Conservation (phyloP, 1,140 invertebrate species). For the Formica exsecta region DNA sequence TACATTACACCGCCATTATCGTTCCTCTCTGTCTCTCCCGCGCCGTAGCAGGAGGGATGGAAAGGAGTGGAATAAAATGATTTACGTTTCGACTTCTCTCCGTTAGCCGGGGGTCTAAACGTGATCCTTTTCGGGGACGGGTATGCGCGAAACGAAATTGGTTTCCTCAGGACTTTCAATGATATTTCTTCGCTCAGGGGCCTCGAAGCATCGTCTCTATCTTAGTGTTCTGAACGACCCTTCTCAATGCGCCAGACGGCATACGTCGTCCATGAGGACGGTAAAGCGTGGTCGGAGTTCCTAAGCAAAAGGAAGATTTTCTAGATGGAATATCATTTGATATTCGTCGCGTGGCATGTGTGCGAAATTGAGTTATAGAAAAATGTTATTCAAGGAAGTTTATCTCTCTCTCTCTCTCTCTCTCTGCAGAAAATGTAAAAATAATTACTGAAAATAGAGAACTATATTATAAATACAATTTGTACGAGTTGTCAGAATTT, state of each 20-base stretch:
- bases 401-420: not conserved
- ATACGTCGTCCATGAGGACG: constrained; percentile 54
- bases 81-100: constrained; percentile 62
- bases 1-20: constrained; percentile 62
- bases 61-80: constrained; percentile 31
- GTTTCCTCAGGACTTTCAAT: constrained; percentile 11
- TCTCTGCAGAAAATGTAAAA: not conserved
- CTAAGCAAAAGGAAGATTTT: constrained; percentile 25
- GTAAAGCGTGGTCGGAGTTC: constrained; percentile 23
- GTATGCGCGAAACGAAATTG: constrained; percentile 52
- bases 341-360: constrained; percentile 36
- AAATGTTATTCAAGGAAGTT: not conserved
- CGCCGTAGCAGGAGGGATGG: not conserved
- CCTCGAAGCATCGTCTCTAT: constrained; percentile 51
- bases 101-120: constrained; percentile 22
- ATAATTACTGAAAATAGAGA: not conserved
- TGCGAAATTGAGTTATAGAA: constrained; percentile 38
- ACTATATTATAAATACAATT: not conserved
- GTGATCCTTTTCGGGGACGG: constrained; percentile 39
- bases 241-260: constrained; percentile 48
- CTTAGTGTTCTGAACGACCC: constrained; percentile 53
- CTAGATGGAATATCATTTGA: constrained; percentile 44
- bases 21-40: constrained; percentile 36
- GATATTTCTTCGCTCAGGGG: constrained; percentile 55
- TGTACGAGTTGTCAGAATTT: not conserved